Evolutionary conservation across 2,888 invertebrate species (phyloP).

Genomic region (Nudaria mundana): DNA sequence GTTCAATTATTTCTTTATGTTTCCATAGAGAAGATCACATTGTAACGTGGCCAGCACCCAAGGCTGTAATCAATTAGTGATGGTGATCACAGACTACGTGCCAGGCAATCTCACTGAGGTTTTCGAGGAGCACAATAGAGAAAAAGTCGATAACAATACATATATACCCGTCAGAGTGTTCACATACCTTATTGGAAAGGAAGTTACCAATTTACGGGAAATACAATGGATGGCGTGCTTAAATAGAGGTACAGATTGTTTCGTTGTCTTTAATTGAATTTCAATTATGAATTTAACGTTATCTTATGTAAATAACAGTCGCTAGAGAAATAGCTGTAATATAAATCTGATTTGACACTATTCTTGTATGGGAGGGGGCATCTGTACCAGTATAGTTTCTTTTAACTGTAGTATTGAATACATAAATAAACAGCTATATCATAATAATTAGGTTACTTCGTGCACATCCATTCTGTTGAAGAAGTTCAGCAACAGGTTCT

Average conservation of each 20-base stretch:
- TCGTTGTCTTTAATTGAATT: not conserved
- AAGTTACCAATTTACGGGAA: constrained; percentile 94
- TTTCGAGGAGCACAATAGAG: constrained; percentile 90
- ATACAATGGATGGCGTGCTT: constrained; percentile 97
- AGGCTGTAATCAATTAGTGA: constrained; percentile 96
- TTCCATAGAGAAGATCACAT: constrained; percentile 49
- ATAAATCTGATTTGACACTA: no score
- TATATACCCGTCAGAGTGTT: constrained; percentile 94
- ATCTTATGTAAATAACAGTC: no score
- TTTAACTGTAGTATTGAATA: no score
- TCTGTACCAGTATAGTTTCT: no score
- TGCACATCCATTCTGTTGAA: constrained; percentile 96
- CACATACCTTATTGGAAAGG: constrained; percentile 96
- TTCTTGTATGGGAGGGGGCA: no score
- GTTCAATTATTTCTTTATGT: not conserved
- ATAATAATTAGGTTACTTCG: constrained; percentile 96
- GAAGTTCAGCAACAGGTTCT: constrained; percentile 98
- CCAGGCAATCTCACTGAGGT: constrained; percentile 93
- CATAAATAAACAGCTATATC: no score
- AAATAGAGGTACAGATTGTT: constrained; percentile 86
- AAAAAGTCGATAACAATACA: constrained; percentile 80
- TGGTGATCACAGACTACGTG: constrained; percentile 98
- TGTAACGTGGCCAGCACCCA: constrained; percentile 66
- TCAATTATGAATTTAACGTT: not conserved
- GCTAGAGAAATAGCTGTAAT: no score